A percentile compares a stretch with the other conserved stretches of the same genome.
These are phyloP conservation scores for Odocoileus virginianus DNA, from an alignment of 2,113 vertebrate species.

Conservation along the genomic window DNA sequence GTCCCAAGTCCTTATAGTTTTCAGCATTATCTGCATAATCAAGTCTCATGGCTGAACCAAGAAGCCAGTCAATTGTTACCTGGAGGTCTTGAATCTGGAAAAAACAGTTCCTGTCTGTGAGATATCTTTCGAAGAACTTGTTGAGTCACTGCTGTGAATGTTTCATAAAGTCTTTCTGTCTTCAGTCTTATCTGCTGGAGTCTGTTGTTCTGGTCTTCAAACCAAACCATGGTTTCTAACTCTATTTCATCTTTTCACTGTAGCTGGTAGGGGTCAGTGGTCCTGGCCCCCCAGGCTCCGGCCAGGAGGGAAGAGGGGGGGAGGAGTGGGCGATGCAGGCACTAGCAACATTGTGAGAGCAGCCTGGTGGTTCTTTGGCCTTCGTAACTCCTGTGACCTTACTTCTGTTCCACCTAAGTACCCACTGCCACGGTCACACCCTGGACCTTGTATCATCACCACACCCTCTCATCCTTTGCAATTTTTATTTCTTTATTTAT, in stretches of 20 bases:
- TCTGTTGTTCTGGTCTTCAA: conserved; percentile 92
- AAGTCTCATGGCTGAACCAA: conserved; percentile 88
- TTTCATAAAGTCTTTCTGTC: conserved; percentile 90
- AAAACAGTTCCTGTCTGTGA: conserved; percentile 86
- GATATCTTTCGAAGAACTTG: conserved; percentile 84
- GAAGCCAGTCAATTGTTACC: conserved; percentile 87
- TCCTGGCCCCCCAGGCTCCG: background rate
- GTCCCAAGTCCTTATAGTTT: conserved; percentile 87
- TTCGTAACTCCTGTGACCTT: background rate
- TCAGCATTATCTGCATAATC: conserved; percentile 91
- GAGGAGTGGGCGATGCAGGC: fast-evolving
- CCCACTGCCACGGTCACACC: background rate
- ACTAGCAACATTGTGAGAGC: fast-evolving
- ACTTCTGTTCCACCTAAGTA: background rate
- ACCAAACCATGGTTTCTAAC: conserved; percentile 92
- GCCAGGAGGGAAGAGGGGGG: fast-evolving
- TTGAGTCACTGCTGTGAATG: conserved; percentile 88
- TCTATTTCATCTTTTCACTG: conserved; percentile 90
- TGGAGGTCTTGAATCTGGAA: conserved; percentile 83
- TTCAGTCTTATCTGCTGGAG: conserved; percentile 89
- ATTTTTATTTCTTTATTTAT: background rate
- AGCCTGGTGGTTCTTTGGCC: background rate
- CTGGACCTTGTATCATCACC: background rate
- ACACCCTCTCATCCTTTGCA: background rate
- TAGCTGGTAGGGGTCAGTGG: conserved; percentile 85